phyloP scores from a whole-genome alignment of 2,113 vertebrate species.

The Periophthalmus modestus region DNA sequence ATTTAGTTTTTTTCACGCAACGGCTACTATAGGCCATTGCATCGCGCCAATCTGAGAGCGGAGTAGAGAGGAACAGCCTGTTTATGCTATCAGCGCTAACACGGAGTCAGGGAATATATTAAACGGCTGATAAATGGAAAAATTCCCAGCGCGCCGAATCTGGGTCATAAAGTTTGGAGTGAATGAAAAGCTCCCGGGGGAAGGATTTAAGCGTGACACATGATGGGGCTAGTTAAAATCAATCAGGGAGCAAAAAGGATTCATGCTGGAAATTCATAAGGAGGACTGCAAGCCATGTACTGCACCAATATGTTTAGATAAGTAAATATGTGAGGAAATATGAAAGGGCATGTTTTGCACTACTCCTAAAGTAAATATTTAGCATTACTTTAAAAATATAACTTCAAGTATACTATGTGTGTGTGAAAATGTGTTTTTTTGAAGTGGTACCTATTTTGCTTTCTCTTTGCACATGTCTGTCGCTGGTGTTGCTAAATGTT shows the following conservation, averaged over 20 bases:
- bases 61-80: neutral
- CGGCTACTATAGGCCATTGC: neutral
- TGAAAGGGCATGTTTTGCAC: neutral
- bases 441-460: no score
- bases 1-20: neutral
- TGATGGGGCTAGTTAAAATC: conserved; percentile 11
- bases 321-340: neutral
- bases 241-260: neutral
- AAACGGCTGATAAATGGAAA: conserved; percentile 8
- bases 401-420: no score
- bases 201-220: conserved; percentile 12
- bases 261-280: neutral
- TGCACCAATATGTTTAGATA: neutral
- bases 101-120: conserved; percentile 10
- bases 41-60: neutral
- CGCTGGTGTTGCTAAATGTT: no score
- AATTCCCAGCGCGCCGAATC: neutral
- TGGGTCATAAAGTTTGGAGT: conserved; percentile 10
- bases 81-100: conserved; percentile 9
- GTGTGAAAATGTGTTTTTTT: no score
- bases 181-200: conserved; percentile 4
- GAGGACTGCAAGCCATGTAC: conserved; percentile 2
- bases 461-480: no score
- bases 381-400: neutral
- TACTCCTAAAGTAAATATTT: neutral